A percentile compares a stretch with the other conserved stretches of the same genome.
phyloP scores from a whole-genome alignment of 2,113 vertebrate species.

The Rattus norvegicus region DNA sequence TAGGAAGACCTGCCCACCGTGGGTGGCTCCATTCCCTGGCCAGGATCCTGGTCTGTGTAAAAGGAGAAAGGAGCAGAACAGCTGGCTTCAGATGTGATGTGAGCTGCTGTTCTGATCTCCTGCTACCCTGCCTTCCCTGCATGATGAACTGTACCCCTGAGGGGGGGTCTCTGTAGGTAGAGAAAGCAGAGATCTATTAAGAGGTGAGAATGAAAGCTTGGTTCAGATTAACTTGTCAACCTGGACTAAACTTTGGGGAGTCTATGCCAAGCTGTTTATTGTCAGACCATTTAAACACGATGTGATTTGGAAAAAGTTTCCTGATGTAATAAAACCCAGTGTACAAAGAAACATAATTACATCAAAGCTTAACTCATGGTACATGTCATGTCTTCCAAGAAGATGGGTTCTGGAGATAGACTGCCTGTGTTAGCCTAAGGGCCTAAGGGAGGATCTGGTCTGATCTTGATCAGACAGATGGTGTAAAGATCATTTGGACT shows the following conservation, averaged over 20 bases:
- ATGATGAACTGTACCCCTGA: neutral
- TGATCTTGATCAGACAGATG: neutral
- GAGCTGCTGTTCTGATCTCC: neutral
- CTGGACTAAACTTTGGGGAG: neutral
- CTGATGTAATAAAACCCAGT: neutral
- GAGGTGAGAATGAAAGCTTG: neutral
- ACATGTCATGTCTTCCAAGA: neutral
- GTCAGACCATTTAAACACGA: neutral
- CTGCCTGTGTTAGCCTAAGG: neutral
- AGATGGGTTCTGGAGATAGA: neutral
- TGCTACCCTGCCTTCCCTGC: neutral
- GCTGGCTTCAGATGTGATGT: neutral
- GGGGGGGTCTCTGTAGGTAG: neutral
- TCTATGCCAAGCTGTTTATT: neutral
- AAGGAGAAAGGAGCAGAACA: neutral
- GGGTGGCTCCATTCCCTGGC: neutral
- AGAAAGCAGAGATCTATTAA: neutral
- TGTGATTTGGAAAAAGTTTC: neutral
- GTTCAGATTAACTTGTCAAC: neutral
- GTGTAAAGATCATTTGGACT: neutral
- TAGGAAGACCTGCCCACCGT: neutral
- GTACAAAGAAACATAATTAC: neutral
- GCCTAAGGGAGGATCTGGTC: neutral
- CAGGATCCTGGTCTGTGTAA: neutral
- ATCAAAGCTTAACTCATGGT: neutral